phyloP scores from a whole-genome alignment of 2,888 invertebrate genomes.

The Drosophila aldrichi region DNA sequence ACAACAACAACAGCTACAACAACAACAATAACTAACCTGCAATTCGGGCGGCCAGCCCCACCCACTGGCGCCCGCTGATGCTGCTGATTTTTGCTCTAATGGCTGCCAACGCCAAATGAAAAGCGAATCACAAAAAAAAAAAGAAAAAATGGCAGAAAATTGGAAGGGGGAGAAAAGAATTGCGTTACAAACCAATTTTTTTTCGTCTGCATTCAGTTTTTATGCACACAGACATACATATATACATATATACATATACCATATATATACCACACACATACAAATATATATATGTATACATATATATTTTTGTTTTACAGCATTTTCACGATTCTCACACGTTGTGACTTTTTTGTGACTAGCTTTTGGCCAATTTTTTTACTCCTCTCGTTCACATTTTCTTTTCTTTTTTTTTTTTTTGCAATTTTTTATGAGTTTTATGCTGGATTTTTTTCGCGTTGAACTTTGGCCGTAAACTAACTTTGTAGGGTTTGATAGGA shows the following conservation, averaged over 20 bases:
- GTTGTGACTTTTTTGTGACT: constrained; percentile 66
- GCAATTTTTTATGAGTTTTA: constrained; percentile 50
- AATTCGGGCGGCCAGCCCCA: neutral
- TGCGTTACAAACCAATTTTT: constrained; percentile 74
- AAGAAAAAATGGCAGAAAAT: neutral
- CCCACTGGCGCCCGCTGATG: constrained; percentile 37
- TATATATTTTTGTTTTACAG: constrained; percentile 47
- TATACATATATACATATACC: neutral
- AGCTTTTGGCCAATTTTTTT: constrained; percentile 70
- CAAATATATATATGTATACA: neutral
- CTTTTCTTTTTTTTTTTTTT: constrained; percentile 21
- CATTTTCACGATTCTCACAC: constrained; percentile 66
- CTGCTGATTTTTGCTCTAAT: constrained; percentile 80
- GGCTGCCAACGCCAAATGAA: constrained; percentile 77
- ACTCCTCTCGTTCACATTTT: neutral
- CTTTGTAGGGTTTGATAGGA: constrained; percentile 71
- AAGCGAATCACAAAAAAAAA: constrained; percentile 52
- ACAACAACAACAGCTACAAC: constrained; percentile 50
- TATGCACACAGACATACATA: neutral
- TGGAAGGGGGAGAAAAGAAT: constrained; percentile 37
- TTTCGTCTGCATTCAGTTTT: constrained; percentile 45
- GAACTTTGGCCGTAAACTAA: constrained; percentile 77
- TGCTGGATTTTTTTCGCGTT: constrained; percentile 58
- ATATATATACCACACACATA: too few relatives aligned
- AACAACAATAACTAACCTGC: constrained; percentile 34